Evolutionary conservation across 2,797 vertebrate genomes (phyloP).

Genomic region (Hydrocynus forskahlii): DNA sequence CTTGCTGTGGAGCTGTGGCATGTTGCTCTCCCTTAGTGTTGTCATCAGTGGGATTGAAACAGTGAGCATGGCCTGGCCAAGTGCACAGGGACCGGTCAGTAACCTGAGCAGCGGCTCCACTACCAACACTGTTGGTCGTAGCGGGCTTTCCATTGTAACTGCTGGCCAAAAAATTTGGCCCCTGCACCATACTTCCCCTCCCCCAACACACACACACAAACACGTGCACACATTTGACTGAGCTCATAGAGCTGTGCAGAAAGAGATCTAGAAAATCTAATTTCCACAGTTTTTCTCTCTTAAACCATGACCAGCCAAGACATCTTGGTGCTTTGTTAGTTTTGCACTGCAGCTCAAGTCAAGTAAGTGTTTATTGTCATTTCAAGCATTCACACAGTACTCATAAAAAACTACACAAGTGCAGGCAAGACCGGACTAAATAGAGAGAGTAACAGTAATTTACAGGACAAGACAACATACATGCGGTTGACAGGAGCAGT

Average conservation of each 20-base stretch:
- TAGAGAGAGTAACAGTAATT: too few relatives aligned
- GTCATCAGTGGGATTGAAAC: conserved; percentile 38
- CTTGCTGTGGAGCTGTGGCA: conserved; percentile 18
- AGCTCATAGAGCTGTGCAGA: conserved; percentile 28
- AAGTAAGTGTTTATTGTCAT: too few relatives aligned
- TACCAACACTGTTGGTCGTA: conserved; percentile 39
- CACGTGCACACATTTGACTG: conserved; percentile 25
- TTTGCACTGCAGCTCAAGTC: neutral
- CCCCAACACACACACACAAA: conserved; percentile 16
- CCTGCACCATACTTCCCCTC: neutral
- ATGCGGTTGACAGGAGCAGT: too few relatives aligned
- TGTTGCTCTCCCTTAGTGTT: conserved; percentile 22
- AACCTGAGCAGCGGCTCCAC: conserved; percentile 38
- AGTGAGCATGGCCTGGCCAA: conserved; percentile 18
- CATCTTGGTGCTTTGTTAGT: neutral
- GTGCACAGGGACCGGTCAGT: conserved; percentile 40
- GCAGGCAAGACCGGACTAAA: too few relatives aligned
- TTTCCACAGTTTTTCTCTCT: too few relatives aligned
- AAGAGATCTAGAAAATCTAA: neutral
- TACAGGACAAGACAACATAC: too few relatives aligned
- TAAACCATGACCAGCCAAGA: neutral
- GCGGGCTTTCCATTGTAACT: conserved; percentile 43
- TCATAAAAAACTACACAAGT: too few relatives aligned
- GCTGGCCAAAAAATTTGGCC: conserved; percentile 14
- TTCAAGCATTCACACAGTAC: too few relatives aligned